Conservation (phyloP, 2,113 vertebrate species). For the Anguilla rostrata region DNA sequence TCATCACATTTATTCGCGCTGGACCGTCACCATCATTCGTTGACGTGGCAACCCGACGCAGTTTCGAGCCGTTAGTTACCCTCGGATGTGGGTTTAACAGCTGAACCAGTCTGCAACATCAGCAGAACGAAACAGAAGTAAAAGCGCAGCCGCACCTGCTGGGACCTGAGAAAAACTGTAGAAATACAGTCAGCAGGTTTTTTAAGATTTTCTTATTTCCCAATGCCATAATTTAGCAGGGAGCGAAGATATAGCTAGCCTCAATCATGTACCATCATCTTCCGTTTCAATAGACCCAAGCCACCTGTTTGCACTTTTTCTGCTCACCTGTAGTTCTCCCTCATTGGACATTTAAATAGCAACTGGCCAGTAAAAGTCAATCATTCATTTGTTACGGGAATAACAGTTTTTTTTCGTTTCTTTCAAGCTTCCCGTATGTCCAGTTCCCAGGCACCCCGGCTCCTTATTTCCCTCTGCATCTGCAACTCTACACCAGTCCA, state of each 20-base stretch:
- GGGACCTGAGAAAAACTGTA: not conserved
- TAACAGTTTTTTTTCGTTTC: too few relatives aligned
- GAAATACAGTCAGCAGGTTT: not conserved
- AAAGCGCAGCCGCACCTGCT: not conserved
- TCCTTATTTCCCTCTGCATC: not conserved
- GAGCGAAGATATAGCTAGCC: not conserved
- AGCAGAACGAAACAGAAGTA: not conserved
- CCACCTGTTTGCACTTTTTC: not conserved
- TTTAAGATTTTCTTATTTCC: not conserved
- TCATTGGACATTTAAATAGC: not conserved
- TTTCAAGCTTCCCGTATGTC: not conserved
- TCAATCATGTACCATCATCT: not conserved
- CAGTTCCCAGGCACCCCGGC: too few relatives aligned
- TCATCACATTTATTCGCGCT: not conserved
- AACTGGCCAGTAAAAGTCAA: not conserved
- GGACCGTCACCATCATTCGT: not conserved
- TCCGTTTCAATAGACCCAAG: not conserved
- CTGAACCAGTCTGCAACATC: not conserved
- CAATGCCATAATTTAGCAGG: not conserved
- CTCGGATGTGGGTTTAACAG: not conserved
- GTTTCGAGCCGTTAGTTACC: not conserved
- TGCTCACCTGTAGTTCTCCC: not conserved
- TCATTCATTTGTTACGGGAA: too few relatives aligned
- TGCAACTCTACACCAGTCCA: not conserved
- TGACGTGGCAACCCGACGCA: not conserved